A percentile compares a stretch with the other conserved stretches of the same genome.
These are phyloP conservation scores for Oryzias javanicus DNA, from an alignment of 2,113 vertebrate species.

Conservation along the genomic window DNA sequence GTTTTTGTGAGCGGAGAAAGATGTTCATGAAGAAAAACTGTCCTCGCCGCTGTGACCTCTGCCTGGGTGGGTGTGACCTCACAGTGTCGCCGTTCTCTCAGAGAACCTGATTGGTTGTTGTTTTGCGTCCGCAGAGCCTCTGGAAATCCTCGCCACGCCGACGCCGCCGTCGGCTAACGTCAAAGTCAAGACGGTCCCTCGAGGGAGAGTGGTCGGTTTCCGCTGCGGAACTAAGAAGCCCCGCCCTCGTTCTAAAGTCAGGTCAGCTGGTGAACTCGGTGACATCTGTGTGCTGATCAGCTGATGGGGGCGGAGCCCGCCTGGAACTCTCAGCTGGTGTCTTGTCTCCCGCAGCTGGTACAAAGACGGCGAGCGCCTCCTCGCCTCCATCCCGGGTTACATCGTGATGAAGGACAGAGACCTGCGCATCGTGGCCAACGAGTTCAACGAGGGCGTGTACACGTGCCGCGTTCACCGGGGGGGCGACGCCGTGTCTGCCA, in stretches of 20 bases:
- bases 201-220: conserved; percentile 80
- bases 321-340: background rate
- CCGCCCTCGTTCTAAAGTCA: conserved; percentile 68
- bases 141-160: conserved; percentile 58
- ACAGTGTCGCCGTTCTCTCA: background rate
- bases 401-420: conserved; percentile 74
- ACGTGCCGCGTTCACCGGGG: conserved; percentile 76
- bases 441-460: conserved; percentile 81
- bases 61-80: conserved; percentile 65
- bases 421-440: conserved; percentile 77
- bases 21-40: conserved; percentile 81
- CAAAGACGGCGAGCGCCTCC: conserved; percentile 80
- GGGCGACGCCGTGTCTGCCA: conserved; percentile 62
- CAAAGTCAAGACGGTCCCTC: conserved; percentile 77
- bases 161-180: conserved; percentile 67
- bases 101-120: conserved; percentile 8
- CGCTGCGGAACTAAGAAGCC: conserved; percentile 76
- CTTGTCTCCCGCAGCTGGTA: conserved; percentile 75
- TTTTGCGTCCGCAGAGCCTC: conserved; percentile 61
- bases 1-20: conserved; percentile 74
- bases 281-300: background rate
- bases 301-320: background rate
- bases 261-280: conserved; percentile 55
- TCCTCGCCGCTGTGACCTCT: conserved; percentile 77
- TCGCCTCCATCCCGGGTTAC: conserved; percentile 75